These are phyloP conservation scores for Phenganax subtilis DNA, from an alignment of 92 coral and sea anemone species.

Conservation along the genomic window DNA sequence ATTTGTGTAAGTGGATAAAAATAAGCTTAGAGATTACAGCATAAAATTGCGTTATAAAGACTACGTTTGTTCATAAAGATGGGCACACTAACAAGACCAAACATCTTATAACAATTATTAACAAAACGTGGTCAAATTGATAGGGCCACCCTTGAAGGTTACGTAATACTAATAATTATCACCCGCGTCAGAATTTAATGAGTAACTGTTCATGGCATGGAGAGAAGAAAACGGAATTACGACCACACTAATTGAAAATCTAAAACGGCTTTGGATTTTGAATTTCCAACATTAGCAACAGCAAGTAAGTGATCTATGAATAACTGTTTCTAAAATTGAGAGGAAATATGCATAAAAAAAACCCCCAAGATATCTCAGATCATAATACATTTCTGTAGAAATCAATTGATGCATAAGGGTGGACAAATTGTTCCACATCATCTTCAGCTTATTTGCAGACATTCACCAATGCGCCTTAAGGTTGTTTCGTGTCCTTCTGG, in stretches of 20 bases:
- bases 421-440: too few relatives aligned
- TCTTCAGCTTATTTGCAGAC: too few relatives aligned
- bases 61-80: not conserved
- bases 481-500: not conserved
- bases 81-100: not conserved
- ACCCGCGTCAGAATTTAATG: conserved; percentile 3
- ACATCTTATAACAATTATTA: conserved; percentile 1
- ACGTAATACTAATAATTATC: not conserved
- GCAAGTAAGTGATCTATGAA: not conserved
- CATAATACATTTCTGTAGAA: not conserved
- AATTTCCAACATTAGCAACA: not conserved
- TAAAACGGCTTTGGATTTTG: not conserved
- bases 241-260: conserved; percentile 23
- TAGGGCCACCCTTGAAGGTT: conserved; percentile 12
- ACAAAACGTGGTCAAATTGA: conserved; percentile 21
- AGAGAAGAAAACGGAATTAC: conserved; percentile 22
- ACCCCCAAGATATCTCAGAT: not conserved
- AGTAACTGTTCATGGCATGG: not conserved
- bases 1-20: too few relatives aligned
- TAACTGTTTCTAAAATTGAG: not conserved
- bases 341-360: not conserved
- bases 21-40: too few relatives aligned
- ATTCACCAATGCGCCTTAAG: too few relatives aligned
- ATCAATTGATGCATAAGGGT: too few relatives aligned
- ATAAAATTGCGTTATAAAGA: not conserved